Evolutionary conservation across 2,888 invertebrate species (phyloP).

Genomic region (Clitarchus hookeri): DNA sequence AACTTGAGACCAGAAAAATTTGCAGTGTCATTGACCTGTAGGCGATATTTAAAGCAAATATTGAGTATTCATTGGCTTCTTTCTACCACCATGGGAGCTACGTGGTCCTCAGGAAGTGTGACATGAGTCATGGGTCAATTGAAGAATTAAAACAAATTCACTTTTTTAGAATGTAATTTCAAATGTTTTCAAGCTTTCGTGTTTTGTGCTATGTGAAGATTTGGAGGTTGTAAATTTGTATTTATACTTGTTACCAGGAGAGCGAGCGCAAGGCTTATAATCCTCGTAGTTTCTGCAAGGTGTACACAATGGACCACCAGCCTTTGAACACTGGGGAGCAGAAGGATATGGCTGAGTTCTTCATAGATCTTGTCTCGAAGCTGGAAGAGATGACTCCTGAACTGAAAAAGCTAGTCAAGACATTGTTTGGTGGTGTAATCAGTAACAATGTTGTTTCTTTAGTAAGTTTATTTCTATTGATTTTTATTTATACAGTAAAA

Average conservation of each 20-base stretch:
- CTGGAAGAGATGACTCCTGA: constrained; percentile 94
- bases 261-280: constrained; percentile 95
- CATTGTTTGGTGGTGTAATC: constrained; percentile 88
- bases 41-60: too few relatives aligned
- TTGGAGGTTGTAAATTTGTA: not conserved
- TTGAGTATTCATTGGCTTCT: too few relatives aligned
- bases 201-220: too few relatives aligned
- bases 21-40: too few relatives aligned
- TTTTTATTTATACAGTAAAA: too few relatives aligned
- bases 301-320: constrained; percentile 97
- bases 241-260: constrained; percentile 61
- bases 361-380: constrained; percentile 94
- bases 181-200: too few relatives aligned
- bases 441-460: constrained; percentile 95
- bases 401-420: constrained; percentile 85
- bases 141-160: too few relatives aligned
- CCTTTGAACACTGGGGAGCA: constrained; percentile 95
- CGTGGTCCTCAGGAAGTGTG: too few relatives aligned
- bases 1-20: too few relatives aligned
- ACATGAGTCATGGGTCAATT: too few relatives aligned
- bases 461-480: constrained; percentile 56
- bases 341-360: constrained; percentile 98
- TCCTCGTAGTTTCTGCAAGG: constrained; percentile 92
- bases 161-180: too few relatives aligned
- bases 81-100: too few relatives aligned